Evolutionary conservation across 2,888 invertebrate genomes (phyloP), one percentile per base, ranked within the genome.

Genomic region (Pseudanteris insignis): DNA sequence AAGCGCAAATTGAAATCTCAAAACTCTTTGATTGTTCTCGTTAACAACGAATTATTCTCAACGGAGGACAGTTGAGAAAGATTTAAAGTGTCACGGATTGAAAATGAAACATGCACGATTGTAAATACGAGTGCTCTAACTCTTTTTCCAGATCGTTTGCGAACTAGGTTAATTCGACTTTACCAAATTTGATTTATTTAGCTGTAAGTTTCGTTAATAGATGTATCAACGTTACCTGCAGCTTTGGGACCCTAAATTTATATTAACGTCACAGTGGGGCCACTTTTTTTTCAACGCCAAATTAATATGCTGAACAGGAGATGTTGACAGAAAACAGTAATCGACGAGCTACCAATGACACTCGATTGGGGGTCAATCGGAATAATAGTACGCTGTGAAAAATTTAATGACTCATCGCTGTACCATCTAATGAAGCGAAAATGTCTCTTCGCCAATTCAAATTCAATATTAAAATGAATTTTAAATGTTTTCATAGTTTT

Each of bases 141-240:
- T 1, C 36, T 9, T 25, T 38, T 38, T 28, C 15, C 28, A 26
- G 8, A 9, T n/a, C 11, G 15, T 6, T 26, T n/a, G 7, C 26
- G 10, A 38, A 38, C 26, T 38, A 11, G 38, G 38, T 38, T 21
- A 38, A 14, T 28, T 28, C 12, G 15, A 10, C 9, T 28, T 5
- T 14, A n/a, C 7, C 6, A 24, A 26, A 38, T 28, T 28, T 38
- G 38, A 38, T 38, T 38, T 38, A 38, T 38, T 12, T 14, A 13
- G 9, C 21, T 10, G 37, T 12, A 37, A 25, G 21, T 37, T 25
- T 13, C 15, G 15, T 15, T 28, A 28, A 38, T 28, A 38, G 14
- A 38, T 12, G 28, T 38, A 28, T 28, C 15, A 15, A 9, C 11
- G 38, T 28, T 38, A 38, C 38, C 28, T 10, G 26, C 15, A 28